Evolutionary conservation across 1,140 invertebrate species (phyloP).

Genomic region (Berghia stephanieae): DNA sequence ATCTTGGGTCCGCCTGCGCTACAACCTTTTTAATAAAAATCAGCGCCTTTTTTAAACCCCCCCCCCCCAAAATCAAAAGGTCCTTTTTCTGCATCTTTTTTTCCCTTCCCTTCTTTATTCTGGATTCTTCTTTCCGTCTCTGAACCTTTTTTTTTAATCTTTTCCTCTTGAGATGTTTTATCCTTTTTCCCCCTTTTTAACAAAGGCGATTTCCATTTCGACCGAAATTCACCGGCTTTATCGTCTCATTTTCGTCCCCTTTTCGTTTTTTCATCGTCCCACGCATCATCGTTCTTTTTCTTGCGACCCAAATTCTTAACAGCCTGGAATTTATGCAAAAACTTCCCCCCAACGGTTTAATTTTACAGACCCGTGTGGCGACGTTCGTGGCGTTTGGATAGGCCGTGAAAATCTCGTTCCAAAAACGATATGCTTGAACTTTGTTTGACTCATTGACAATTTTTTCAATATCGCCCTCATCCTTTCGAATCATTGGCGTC

Average conservation of each 20-base stretch:
- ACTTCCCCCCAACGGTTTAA: constrained; percentile 21
- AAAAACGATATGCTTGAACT: not conserved
- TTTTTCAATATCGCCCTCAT: constrained; percentile 9
- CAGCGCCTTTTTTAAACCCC: constrained; percentile 24
- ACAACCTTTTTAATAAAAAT: constrained; percentile 18
- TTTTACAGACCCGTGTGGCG: not conserved
- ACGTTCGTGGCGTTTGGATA: not conserved
- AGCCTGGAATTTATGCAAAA: constrained; percentile 29
- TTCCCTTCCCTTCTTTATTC: not conserved
- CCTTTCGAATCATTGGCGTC: not conserved
- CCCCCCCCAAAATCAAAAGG: constrained; percentile 8
- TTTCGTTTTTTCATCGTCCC: too few species aligned
- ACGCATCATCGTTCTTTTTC: not conserved
- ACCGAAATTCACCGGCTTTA: too few species aligned
- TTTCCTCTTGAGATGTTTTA: not conserved
- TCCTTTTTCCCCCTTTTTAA: not conserved
- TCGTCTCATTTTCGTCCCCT: too few species aligned
- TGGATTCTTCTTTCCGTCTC: not conserved
- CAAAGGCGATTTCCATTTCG: too few species aligned
- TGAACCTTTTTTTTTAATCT: not conserved
- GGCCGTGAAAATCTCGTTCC: not conserved
- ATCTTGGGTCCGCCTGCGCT: not conserved
- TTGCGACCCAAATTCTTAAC: constrained; percentile 24
- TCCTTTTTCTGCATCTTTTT: not conserved
- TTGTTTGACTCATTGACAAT: constrained; percentile 11